phyloP scores from a whole-genome alignment of 2,888 invertebrate species.

The Meganola albula region DNA sequence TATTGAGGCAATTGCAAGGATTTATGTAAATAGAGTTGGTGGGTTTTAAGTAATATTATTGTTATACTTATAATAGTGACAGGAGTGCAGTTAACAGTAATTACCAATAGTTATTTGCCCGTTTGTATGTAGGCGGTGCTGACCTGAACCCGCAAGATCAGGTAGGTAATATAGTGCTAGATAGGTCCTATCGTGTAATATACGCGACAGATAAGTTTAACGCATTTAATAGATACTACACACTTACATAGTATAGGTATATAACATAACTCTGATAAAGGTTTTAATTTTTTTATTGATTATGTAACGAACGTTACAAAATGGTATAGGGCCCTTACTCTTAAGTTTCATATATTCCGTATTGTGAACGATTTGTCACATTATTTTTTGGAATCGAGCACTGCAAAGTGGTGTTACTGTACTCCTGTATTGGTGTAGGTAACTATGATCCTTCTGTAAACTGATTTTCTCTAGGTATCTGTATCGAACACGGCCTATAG shows the following conservation, averaged over 20 bases:
- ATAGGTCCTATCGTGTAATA: conserved; percentile 17
- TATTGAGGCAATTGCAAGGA: conserved; percentile 10
- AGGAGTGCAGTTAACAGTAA: conserved; percentile 30
- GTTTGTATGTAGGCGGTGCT: conserved; percentile 39
- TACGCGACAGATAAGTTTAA: conserved; percentile 4
- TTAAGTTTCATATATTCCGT: too few species aligned
- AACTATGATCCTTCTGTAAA: too few species aligned
- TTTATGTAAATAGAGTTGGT: conserved; percentile 8
- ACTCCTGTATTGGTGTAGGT: too few species aligned
- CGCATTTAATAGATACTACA: not conserved
- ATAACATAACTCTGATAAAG: not conserved
- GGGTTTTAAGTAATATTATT: too few species aligned
- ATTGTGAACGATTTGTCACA: too few species aligned
- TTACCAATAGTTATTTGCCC: conserved; percentile 35
- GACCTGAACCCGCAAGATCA: conserved; percentile 37
- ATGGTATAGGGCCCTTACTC: too few species aligned
- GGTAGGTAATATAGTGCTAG: conserved; percentile 32
- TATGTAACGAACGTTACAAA: not conserved
- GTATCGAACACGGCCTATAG: too few species aligned
- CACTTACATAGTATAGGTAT: not conserved
- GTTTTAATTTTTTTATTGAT: not conserved
- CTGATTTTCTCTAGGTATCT: too few species aligned
- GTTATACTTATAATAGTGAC: conserved; percentile 31
- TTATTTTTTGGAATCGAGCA: too few species aligned
- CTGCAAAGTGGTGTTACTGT: too few species aligned